A percentile compares a stretch with the other conserved stretches of the same genome.
phyloP scores from a whole-genome alignment of 1,140 invertebrate genomes.

The Drosophila pandora region DNA sequence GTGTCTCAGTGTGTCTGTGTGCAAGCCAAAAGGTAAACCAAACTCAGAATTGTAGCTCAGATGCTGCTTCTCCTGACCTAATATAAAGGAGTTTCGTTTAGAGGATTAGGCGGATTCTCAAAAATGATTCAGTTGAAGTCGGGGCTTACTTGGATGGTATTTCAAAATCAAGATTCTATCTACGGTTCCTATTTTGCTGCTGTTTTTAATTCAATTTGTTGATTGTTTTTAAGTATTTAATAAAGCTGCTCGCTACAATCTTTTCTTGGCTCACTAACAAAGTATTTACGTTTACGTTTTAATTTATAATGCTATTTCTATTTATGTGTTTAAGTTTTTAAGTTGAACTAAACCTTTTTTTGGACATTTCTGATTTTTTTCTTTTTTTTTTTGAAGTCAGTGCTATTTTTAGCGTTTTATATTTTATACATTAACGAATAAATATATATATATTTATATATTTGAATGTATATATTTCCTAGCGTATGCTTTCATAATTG shows the following conservation, averaged over 20 bases:
- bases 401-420: constrained; percentile 33
- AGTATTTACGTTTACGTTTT: constrained; percentile 47
- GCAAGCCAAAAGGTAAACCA: constrained; percentile 51
- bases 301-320: constrained; percentile 33
- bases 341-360: constrained; percentile 52
- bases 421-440: constrained; percentile 57
- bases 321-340: constrained; percentile 15
- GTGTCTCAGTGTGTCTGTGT: constrained; percentile 18
- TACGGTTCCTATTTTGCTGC: constrained; percentile 11
- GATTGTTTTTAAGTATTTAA: constrained; percentile 36
- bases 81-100: too few relatives aligned
- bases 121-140: constrained; percentile 50
- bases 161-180: constrained; percentile 64
- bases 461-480: constrained; percentile 24
- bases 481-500: constrained; percentile 34
- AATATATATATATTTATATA: constrained; percentile 40
- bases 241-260: constrained; percentile 66
- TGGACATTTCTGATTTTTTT: constrained; percentile 28
- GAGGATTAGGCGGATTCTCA: constrained; percentile 29
- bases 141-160: constrained; percentile 25
- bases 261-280: constrained; percentile 55
- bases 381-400: constrained; percentile 24
- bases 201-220: constrained; percentile 22
- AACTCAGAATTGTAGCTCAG: constrained; percentile 2
- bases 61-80: too few relatives aligned